A percentile compares a stretch with the other conserved stretches of the same genome.
phyloP scores from a whole-genome alignment of 92 coral and sea anemone species.

The Scolanthus callimorphus region DNA sequence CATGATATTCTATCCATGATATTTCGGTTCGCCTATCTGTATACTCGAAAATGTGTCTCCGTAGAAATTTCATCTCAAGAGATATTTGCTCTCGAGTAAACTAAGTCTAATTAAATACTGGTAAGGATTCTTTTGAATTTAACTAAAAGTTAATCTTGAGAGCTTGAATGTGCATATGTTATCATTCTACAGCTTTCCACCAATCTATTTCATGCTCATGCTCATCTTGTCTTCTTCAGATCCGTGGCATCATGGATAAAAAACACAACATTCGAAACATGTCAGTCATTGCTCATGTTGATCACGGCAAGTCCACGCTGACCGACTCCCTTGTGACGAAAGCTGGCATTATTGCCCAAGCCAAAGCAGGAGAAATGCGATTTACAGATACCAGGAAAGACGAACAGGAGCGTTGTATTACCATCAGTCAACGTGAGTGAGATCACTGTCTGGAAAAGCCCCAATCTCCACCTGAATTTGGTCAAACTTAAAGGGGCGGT shows the following conservation, averaged over 20 bases:
- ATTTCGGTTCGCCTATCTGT: too few species aligned
- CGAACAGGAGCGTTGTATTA: conserved; percentile 95
- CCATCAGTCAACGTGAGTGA: conserved; percentile 95
- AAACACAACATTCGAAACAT: conserved; percentile 93
- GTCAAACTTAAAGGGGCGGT: too few species aligned
- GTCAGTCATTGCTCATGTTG: conserved; percentile 99
- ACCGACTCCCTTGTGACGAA: conserved; percentile 95
- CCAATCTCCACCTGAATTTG: not conserved
- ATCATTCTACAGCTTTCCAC: not conserved
- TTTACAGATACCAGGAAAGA: conserved; percentile 97
- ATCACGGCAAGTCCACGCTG: conserved; percentile 95
- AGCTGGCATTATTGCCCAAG: conserved; percentile 90
- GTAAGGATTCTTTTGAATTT: too few species aligned
- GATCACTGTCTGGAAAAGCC: not conserved
- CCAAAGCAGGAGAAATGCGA: conserved; percentile 91
- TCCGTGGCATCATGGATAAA: conserved; percentile 97
- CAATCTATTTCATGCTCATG: not conserved
- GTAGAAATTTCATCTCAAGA: too few species aligned
- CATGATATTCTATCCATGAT: too few species aligned
- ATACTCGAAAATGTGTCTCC: too few species aligned
- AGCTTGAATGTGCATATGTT: too few species aligned
- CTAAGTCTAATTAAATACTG: not conserved
- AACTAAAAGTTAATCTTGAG: too few species aligned
- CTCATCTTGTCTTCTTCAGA: conserved; percentile 38
- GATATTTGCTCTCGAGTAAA: too few species aligned